These are phyloP conservation scores for Hoplostethus mediterraneus DNA, from an alignment of 2,797 vertebrate genomes.

Conservation along the genomic window DNA sequence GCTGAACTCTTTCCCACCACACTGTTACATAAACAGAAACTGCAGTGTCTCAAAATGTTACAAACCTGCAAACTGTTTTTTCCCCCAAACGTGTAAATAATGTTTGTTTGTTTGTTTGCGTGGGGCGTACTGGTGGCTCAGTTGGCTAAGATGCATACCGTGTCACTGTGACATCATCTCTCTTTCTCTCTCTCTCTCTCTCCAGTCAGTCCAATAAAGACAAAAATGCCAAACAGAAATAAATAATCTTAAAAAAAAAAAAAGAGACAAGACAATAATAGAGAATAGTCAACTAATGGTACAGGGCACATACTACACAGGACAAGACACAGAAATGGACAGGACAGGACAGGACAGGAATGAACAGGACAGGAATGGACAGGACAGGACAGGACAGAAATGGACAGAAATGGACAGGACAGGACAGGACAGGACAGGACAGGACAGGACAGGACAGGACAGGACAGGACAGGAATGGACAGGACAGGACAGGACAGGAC, in stretches of 20 bases:
- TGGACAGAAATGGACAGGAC: not conserved
- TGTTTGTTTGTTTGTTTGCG: too few relatives aligned
- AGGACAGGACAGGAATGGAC: too few relatives aligned
- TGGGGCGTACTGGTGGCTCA: too few relatives aligned
- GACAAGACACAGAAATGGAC: not conserved
- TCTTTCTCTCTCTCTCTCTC: too few relatives aligned
- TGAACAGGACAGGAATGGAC: slow-evolving; percentile 17
- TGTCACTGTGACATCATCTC: too few relatives aligned
- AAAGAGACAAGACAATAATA: not conserved
- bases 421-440: too few relatives aligned
- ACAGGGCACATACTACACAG: not conserved
- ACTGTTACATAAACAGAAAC: not conserved
- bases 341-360: not conserved
- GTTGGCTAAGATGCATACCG: not conserved
- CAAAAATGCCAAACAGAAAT: too few relatives aligned
- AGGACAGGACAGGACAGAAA: slow-evolving; percentile 1
- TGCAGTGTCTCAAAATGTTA: not conserved
- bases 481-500: too few relatives aligned
- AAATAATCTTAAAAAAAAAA: too few relatives aligned
- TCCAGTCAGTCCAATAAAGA: not conserved
- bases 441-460: too few relatives aligned
- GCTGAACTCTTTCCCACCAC: not conserved
- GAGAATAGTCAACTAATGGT: not conserved
- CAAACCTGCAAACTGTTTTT: not conserved
- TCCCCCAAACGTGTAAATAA: too few relatives aligned